These are phyloP conservation scores for Tragulus kanchil DNA, from an alignment of 2,113 vertebrate species.

Conservation along the genomic window DNA sequence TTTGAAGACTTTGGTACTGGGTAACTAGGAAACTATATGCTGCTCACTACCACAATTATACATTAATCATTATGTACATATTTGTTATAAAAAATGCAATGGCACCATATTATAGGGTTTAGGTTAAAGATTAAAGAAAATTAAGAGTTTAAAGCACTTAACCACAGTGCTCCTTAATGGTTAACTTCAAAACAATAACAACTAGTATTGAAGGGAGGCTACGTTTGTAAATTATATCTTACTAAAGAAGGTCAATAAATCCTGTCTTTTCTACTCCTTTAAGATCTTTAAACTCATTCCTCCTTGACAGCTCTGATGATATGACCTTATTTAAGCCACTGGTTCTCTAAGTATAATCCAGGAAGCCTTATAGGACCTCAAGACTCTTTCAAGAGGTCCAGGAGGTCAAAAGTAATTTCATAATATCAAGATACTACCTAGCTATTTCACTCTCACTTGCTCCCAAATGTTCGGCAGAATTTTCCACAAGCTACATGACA, in stretches of 20 bases:
- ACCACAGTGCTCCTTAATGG: background rate
- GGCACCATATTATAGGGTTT: background rate
- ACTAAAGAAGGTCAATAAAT: background rate
- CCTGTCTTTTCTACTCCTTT: background rate
- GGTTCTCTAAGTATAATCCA: background rate
- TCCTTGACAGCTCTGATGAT: background rate
- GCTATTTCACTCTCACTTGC: background rate
- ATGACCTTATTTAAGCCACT: background rate
- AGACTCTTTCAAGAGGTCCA: background rate
- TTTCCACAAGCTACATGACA: background rate
- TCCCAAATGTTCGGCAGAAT: slow-evolving; percentile 30
- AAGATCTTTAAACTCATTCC: background rate
- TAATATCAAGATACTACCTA: background rate
- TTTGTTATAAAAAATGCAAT: background rate
- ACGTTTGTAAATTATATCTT: slow-evolving; percentile 6
- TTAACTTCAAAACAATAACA: slow-evolving; percentile 18
- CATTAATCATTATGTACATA: background rate
- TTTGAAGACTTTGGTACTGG: background rate
- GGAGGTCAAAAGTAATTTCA: slow-evolving; percentile 19
- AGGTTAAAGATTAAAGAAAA: slow-evolving; percentile 8
- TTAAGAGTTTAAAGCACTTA: background rate
- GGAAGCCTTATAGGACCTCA: background rate
- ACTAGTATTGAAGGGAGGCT: background rate
- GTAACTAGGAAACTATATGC: background rate
- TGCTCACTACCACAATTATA: background rate